phyloP scores from a whole-genome alignment of 2,888 invertebrate species.

The Argyresthia albistria region DNA sequence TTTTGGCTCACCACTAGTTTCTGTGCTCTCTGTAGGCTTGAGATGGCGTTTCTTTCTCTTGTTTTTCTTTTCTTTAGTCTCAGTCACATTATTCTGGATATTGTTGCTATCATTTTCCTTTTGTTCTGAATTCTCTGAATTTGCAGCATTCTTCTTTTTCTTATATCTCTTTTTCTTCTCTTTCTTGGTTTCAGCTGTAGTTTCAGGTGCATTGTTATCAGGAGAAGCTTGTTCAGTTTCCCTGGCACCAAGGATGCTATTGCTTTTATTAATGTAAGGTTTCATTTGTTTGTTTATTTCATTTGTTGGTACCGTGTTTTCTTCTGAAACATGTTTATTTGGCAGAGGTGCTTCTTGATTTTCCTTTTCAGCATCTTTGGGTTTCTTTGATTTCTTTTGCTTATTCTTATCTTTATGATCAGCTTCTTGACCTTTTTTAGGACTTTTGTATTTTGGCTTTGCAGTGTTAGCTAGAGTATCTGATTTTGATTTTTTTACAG shows the following conservation, averaged over 20 bases:
- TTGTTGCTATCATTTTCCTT: neutral
- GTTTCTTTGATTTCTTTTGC: slow-evolving; percentile 9
- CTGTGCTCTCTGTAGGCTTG: neutral
- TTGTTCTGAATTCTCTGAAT: neutral
- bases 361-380: neutral
- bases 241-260: neutral
- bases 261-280: neutral
- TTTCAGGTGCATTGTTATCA: too few species aligned
- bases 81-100: neutral
- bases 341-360: neutral
- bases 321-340: too few species aligned
- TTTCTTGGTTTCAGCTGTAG: neutral
- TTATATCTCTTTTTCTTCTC: neutral
- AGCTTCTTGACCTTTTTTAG: slow-evolving; percentile 13
- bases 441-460: slow-evolving; percentile 1
- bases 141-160: neutral
- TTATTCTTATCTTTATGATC: neutral
- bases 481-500: slow-evolving; percentile 44
- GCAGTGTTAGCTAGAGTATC: slow-evolving; percentile 18
- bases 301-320: too few species aligned
- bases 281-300: too few species aligned
- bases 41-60: neutral
- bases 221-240: neutral
- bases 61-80: neutral
- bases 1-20: slow-evolving; percentile 27